Base-by-base conservation (phyloP, 2,797 vertebrate species). In the Choloepus didactylus region DNA sequence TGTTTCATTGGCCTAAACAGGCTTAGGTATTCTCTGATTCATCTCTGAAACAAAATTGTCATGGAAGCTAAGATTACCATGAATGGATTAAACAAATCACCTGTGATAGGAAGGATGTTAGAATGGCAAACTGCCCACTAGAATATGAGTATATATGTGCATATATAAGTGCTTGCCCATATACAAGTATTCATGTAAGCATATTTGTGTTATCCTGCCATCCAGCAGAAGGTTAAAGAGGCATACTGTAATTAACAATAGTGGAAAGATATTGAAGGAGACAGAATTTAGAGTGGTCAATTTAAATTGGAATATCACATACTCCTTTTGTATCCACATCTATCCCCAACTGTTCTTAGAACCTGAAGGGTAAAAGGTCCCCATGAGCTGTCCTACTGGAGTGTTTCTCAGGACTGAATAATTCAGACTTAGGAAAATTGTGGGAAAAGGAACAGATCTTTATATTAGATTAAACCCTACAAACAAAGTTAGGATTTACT, bases 181-280 rank as follows among this genome's bases (percentile, higher is more conserved):
- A 44, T 16, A 41, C 27, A 85, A 44, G 49, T 16, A 41, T 51
- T 93, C 14, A 18, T 16, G 21, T 3, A 60, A 80, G 64, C 25
- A 31, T 9, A 31, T 41, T n/a, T 79, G n/a, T 67, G 60, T 60
- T 49, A 14, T 7, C 54, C 84, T 67, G 15, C 56, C 59, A 38
- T 60, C 51, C n/a, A 86, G 64, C 18, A 96, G 38, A 79, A 89
- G 75, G 56, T 29, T 81, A 54, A 89, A 96, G 25, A 69, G n/a
- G 54, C 15, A 0, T n/a, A 67, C 6, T 21, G 21, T 76, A 89
- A 90, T 29, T 38, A 60, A 64, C 56, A 66, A 46, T 38, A 29
- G 59, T 2, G 1, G 35, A 21, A 86, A 94, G 66, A 60, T n/a
- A 64, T 1, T 41, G 23, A 49, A 89, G n/a, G 31, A 76, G 49